Conservation (phyloP, 2,113 vertebrate genomes). For the Pelvicachromis taeniatus region DNA sequence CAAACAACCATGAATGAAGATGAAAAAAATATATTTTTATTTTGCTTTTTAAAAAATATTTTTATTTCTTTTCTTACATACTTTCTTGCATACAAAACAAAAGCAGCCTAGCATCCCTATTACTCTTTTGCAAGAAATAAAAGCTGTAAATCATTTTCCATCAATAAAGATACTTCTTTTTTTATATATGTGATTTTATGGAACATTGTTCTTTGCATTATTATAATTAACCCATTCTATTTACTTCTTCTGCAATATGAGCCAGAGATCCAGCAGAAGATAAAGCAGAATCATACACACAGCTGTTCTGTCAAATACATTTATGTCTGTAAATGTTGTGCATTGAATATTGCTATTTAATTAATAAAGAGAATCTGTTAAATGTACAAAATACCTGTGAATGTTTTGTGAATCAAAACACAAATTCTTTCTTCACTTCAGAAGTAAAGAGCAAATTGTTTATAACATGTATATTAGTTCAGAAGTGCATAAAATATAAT, state of each 20-base stretch:
- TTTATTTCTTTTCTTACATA: not conserved
- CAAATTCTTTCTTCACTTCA: not conserved
- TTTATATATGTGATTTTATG: slow-evolving; percentile 12
- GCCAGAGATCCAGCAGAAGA: not conserved
- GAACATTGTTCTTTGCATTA: not conserved
- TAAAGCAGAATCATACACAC: not conserved
- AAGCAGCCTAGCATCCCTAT: not conserved
- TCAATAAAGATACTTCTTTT: not conserved
- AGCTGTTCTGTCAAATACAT: not conserved
- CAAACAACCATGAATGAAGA: not conserved
- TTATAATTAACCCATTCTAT: not conserved
- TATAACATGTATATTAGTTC: not conserved
- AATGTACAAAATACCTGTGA: not conserved
- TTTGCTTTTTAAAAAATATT: not conserved
- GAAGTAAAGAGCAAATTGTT: not conserved
- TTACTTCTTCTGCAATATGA: not conserved
- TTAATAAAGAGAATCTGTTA: slow-evolving; percentile 29
- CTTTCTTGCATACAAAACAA: not conserved
- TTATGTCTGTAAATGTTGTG: slow-evolving; percentile 43
- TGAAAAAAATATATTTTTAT: not conserved
- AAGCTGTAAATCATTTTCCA: not conserved
- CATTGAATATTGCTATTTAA: slow-evolving; percentile 39
- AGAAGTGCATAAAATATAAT: not conserved
- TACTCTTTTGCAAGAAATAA: not conserved
- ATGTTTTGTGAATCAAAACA: not conserved